Conservation (phyloP, 2,113 vertebrate species). For the Pithys albifrons region DNA sequence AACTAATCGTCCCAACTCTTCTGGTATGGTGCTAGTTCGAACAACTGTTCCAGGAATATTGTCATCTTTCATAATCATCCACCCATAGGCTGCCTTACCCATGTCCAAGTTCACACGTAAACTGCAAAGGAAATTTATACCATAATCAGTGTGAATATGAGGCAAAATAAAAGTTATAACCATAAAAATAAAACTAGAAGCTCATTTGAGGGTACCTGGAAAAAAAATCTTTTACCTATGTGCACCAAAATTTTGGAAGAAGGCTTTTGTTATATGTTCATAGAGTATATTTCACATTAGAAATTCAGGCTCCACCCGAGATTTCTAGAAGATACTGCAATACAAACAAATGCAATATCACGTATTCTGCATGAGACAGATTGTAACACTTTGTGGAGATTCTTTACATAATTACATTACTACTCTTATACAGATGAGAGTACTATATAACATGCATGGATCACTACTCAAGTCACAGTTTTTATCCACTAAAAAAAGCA, state of each 20-base stretch:
- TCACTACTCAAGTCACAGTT: neutral
- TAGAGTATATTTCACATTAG: neutral
- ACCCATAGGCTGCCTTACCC: slow-evolving; percentile 96
- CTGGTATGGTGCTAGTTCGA: slow-evolving; percentile 97
- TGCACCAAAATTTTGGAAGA: neutral
- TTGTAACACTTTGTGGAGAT: neutral
- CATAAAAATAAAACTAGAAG: neutral
- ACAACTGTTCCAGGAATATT: slow-evolving; percentile 96
- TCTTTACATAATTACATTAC: neutral
- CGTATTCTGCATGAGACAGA: neutral
- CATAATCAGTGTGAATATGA: slow-evolving; percentile 15
- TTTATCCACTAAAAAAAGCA: neutral
- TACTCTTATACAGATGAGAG: neutral
- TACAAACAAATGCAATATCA: neutral
- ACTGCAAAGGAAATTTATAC: slow-evolving; percentile 72
- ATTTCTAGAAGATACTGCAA: neutral
- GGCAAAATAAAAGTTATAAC: neutral
- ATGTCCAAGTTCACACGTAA: slow-evolving; percentile 97
- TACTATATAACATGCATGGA: neutral
- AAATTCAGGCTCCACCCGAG: neutral
- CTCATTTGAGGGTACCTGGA: neutral
- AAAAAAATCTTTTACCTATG: neutral
- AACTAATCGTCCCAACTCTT: slow-evolving; percentile 93
- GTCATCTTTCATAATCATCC: slow-evolving; percentile 98
- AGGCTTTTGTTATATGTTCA: neutral